Conservation (phyloP, 2,113 vertebrate species). For the Macroglossus sobrinus region DNA sequence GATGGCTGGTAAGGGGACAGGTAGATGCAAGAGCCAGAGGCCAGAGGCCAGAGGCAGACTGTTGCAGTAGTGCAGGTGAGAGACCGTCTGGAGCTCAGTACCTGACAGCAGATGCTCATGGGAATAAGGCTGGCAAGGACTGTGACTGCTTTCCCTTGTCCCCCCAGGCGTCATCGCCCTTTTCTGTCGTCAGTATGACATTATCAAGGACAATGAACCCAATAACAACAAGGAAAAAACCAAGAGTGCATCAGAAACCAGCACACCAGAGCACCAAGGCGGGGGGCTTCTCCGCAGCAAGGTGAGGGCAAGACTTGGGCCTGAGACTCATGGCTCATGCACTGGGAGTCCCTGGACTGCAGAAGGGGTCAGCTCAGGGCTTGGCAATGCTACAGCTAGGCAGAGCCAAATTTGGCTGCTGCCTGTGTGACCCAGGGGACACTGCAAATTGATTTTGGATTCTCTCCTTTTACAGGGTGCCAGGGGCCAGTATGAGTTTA, state of each 20-base stretch:
- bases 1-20: neutral
- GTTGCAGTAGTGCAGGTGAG: neutral
- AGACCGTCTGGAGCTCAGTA: neutral
- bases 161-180: conserved; percentile 94
- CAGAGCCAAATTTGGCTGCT: conserved; percentile 32
- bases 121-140: neutral
- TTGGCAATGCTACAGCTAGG: neutral
- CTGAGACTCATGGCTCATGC: rapidly evolving
- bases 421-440: conserved; percentile 4
- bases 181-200: conserved; percentile 98
- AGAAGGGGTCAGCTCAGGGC: conserved; percentile 38
- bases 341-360: neutral
- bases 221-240: conserved; percentile 99
- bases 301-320: conserved; percentile 75
- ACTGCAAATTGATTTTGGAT: conserved; percentile 48
- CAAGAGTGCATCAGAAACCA: conserved; percentile 96
- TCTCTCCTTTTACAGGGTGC: conserved; percentile 26
- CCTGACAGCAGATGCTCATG: neutral
- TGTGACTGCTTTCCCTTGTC: neutral
- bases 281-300: conserved; percentile 96
- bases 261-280: conserved; percentile 95
- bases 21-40: neutral
- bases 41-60: neutral
- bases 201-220: conserved; percentile 98
- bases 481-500: neutral